Base-by-base conservation (phyloP, 2,797 vertebrate species). In the Clarias fuscus region DNA sequence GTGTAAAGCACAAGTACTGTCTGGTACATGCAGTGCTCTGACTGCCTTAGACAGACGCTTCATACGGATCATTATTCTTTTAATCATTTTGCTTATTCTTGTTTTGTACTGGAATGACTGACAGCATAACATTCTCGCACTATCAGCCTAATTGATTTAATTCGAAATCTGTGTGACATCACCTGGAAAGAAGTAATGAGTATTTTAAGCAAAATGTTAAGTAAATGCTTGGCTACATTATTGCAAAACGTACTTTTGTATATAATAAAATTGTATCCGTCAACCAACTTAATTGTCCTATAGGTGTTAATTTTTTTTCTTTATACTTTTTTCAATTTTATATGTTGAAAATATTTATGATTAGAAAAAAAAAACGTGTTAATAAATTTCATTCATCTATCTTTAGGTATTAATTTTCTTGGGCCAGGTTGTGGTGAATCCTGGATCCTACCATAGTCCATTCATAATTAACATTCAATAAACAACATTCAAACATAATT, bases 91-190 rank as follows among this genome's bases (percentile, higher is more conserved):
- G 20, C 67, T 86, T 33, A 59, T 76, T 83, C 22, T 62, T 82
- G 62, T 43, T 86, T 67, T 76, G 59, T 67, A 59, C 48, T 76
- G 43, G 67, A 86, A 58, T 30, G 48, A 82, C 65, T 72, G 67
- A 82, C 61, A 22, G 10, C 61, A 7, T 62, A 73, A 53, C 72
- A 53, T 43, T 58, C 17, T 7, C 30, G 53, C n/a, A 30, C 8
- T 10, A 18, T 72, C 77, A 48, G 75, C 3, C 10, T 56, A 37
- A 86, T 75, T 24, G 68, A 75, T 77, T 61, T 7, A 7, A 20
- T 33, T 48, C 37, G 10, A 72, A n/a, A 62, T 40, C 56, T 14
- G 48, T 37, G 15, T 7, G 30, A 82, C 58, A 75, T 67, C 27
- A 53, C 58, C 59, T 56, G 53, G 53, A 59, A 30, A 59, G 53